phyloP scores from a whole-genome alignment of 2,888 invertebrate species.

The Timema podura region DNA sequence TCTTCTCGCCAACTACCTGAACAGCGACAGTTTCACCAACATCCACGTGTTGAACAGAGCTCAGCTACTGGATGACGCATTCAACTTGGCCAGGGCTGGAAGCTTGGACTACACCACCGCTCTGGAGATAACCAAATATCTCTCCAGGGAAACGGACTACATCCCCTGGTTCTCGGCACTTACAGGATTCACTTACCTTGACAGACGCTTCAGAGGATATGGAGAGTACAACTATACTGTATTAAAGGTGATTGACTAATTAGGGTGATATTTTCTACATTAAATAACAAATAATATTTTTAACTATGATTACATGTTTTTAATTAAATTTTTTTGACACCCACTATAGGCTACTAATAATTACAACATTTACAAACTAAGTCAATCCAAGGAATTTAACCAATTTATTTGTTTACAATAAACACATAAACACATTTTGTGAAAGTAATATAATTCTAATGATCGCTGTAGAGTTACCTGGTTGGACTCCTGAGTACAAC shows the following conservation, averaged over 20 bases:
- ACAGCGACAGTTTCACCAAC: conserved; percentile 24
- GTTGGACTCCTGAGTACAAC: neutral
- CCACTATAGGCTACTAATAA: too few species aligned
- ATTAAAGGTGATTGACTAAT: too few species aligned
- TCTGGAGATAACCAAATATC: conserved; percentile 63
- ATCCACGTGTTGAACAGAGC: conserved; percentile 68
- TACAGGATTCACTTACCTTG: conserved; percentile 51
- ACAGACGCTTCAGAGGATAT: conserved; percentile 1
- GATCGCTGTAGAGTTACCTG: neutral
- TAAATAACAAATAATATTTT: too few species aligned
- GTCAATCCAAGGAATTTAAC: too few species aligned
- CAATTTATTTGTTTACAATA: too few species aligned
- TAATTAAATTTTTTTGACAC: too few species aligned
- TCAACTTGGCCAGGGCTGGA: conserved; percentile 29
- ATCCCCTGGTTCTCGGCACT: conserved; percentile 73
- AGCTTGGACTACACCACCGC: conserved; percentile 51
- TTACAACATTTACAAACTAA: too few species aligned
- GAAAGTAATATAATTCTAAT: too few species aligned
- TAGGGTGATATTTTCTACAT: too few species aligned
- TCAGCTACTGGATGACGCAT: conserved; percentile 57
- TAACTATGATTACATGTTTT: too few species aligned
- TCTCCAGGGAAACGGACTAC: conserved; percentile 63
- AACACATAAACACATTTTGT: too few species aligned
- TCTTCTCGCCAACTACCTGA: conserved; percentile 24
- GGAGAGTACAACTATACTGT: neutral